phyloP scores from a whole-genome alignment of 2,113 vertebrate species.

The Phalacrocorax carbo region DNA sequence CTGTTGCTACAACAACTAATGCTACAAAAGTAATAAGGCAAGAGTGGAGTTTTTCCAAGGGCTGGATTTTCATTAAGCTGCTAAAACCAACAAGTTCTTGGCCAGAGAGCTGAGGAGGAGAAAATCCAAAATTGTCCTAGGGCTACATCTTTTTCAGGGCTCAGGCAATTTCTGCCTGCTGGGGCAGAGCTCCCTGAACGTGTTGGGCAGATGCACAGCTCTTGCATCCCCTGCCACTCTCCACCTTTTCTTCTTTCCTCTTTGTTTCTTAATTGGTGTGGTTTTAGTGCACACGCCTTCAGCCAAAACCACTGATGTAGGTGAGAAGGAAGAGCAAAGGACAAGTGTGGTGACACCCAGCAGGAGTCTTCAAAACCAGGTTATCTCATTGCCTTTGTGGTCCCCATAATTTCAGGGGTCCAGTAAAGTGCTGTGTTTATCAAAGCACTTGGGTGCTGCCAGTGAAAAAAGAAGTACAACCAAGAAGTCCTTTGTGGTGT shows the following conservation, averaged over 20 bases:
- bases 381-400: fast-evolving
- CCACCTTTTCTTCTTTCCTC: no score
- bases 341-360: background rate
- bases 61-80: background rate
- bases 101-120: background rate
- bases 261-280: background rate
- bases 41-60: background rate
- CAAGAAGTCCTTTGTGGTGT: background rate
- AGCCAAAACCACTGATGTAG: background rate
- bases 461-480: background rate
- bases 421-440: fast-evolving
- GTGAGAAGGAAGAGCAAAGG: background rate
- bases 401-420: background rate
- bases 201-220: background rate
- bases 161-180: background rate
- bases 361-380: background rate
- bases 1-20: conserved; percentile 22
- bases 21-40: background rate
- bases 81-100: background rate
- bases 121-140: background rate
- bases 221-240: background rate
- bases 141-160: background rate
- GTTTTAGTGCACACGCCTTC: background rate
- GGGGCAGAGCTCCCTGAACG: background rate
- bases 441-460: background rate